Evolutionary conservation across 2,888 invertebrate genomes (phyloP), one percentile per base, ranked within the genome.

Genomic region (Tolmerus cingulatus): DNA sequence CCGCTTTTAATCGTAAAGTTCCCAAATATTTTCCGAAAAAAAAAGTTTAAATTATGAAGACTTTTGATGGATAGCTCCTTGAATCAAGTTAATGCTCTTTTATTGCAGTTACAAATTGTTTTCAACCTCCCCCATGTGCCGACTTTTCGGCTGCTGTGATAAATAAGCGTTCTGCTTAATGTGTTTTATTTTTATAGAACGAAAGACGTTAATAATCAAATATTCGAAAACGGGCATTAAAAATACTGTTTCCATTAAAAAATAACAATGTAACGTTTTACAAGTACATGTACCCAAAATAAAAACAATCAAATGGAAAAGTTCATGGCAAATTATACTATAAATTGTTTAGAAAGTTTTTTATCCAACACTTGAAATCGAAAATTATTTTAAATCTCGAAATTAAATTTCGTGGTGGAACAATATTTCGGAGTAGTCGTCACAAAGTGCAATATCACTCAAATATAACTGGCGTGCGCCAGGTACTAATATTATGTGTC

Each of bases 1-100:
- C 23, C n/a, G 46, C 30, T 57, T 82, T 82, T 82, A n/a, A 82
- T 57, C 51, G 82, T 16, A 37, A 57, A 30, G 19, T 57, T 82
- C 19, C 34, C 27, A 23, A 8, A 14, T 55, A 37, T 82, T 82
- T 37, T n/a, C 40, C 27, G 5, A 66, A 51, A 34, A 55, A 37
- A 34, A 82, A 82, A 82, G 82, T 82, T 82, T 82, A 82, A 82
- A 82, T 82, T 82, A 82, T 82, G 57, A 82, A 66, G 57, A 74
- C 23, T 85, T 74, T 74, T 85, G 85, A 85, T 85, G 74, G 85
- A 85, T 85, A 40, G 74, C 43, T 74, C 8, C 74, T 46, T 74
- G 27, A 43, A 43, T 27, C 74, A 85, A 85, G 43, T 74, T 85
- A 85, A 85, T 85, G 74, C 43, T 16, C 74, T 74, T 85, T 85